These are phyloP conservation scores for Bombus waltoni DNA, from an alignment of 1,140 invertebrate species.

Conservation along the genomic window DNA sequence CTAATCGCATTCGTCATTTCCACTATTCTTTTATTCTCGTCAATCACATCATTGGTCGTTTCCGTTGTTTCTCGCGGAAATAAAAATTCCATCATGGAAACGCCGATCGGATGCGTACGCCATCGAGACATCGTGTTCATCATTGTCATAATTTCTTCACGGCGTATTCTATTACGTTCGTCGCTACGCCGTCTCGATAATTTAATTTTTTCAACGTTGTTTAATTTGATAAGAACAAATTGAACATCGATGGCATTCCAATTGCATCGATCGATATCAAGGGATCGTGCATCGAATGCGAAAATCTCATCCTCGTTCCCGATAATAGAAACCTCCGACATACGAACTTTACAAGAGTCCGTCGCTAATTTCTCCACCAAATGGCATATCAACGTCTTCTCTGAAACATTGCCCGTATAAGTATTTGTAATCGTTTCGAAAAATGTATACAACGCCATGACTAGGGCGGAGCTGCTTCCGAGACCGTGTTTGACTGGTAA, in stretches of 20 bases:
- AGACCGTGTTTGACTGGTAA: constrained; percentile 26
- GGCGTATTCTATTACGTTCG: no score
- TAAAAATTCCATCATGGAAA: neutral
- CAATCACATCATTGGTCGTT: neutral
- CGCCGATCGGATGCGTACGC: neutral
- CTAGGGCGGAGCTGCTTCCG: constrained; percentile 27
- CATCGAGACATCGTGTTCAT: constrained; percentile 6
- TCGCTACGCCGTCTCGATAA: neutral
- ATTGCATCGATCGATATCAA: neutral
- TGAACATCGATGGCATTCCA: neutral
- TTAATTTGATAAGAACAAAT: constrained; percentile 8
- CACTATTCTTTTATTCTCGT: neutral
- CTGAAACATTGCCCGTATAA: neutral
- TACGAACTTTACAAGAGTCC: neutral
- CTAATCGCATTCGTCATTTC: neutral
- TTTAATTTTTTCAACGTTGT: neutral
- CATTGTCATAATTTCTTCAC: neutral
- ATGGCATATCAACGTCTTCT: constrained; percentile 17
- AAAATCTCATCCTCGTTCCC: neutral
- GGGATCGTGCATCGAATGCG: neutral
- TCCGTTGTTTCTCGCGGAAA: neutral
- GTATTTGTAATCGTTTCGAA: constrained; percentile 36
- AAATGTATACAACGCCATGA: constrained; percentile 42
- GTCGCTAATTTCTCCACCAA: constrained; percentile 13
- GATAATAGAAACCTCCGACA: neutral